A percentile compares a stretch with the other conserved stretches of the same genome.
Conservation (phyloP, 2,888 invertebrate species). For the Quadroppia sp. region DNA sequence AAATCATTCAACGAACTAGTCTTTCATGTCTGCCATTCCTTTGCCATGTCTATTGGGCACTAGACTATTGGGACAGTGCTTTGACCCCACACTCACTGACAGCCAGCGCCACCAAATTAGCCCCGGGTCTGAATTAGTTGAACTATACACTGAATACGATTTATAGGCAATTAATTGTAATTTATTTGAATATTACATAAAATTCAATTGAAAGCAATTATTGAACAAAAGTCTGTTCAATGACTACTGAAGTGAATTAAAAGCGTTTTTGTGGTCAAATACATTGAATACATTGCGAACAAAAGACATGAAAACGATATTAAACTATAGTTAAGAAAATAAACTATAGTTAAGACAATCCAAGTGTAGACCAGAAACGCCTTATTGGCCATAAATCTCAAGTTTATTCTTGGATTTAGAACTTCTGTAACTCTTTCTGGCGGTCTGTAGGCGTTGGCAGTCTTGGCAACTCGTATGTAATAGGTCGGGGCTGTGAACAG, state of each 20-base stretch:
- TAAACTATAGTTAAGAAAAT: slow-evolving; percentile 54
- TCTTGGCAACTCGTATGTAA: slow-evolving; percentile 62
- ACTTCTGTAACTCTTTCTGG: slow-evolving; percentile 59
- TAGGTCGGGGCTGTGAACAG: slow-evolving; percentile 61
- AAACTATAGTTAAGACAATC: slow-evolving; percentile 11
- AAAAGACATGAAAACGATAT: neutral
- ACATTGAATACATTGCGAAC: slow-evolving; percentile 30
- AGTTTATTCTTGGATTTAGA: slow-evolving; percentile 65
- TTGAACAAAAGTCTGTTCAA: neutral
- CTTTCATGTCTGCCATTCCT: no score
- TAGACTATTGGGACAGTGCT: no score
- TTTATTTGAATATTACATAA: no score
- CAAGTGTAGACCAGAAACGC: slow-evolving; percentile 23
- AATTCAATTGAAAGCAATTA: neutral
- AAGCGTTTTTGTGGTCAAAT: slow-evolving; percentile 33
- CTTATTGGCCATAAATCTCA: slow-evolving; percentile 65
- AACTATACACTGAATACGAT: no score
- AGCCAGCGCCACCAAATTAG: no score
- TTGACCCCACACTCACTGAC: no score
- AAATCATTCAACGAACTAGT: no score
- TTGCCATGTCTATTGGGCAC: no score
- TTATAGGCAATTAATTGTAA: no score
- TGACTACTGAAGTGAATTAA: slow-evolving; percentile 25
- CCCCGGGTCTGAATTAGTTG: no score
- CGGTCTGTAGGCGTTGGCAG: slow-evolving; percentile 55